Base-by-base conservation (phyloP, 2,888 invertebrate genomes). In the Lepidocyrtoides sp. region DNA sequence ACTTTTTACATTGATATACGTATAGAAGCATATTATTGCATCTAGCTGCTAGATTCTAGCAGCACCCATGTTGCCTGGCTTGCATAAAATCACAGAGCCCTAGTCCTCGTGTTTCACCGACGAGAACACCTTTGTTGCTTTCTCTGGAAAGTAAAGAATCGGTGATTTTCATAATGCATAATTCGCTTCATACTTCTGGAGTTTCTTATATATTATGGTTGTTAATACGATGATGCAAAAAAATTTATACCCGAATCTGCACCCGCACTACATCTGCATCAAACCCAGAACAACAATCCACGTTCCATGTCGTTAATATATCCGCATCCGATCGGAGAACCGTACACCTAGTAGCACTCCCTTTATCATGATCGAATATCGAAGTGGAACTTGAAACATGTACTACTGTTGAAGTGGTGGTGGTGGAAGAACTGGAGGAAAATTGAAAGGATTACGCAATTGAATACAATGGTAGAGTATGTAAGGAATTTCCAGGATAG, bases 251-350 rank as follows among this genome's bases (percentile, higher is more conserved):
- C 75, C 26, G 66, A 10, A 60, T 48, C 48, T 75, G 44, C 48
- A 44, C 82, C 81, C n/a, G 48, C n/a, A n/a, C 48, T 48, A 41
- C 82, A 63, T 83, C 66, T 83, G 51, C 83, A 83, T 29, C 48
- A 83, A 51, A 54, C 26, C 23, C n/a, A 79, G 17, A 79, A 20
- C 32, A 66, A 79, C n/a, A 32, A 54, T 29, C 29, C 29, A 29
- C 26, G 54, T 10, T 79, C 20, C 23, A 63, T 23, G 7, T 41
- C 63, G 17, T 82, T 57, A 41, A 82, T 41, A 82, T 48, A 66
- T 66, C 83, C 83, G 66, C 83, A 66, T 63, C 32, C 54, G 54
- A n/a, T 79, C 29, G 54, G 17, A 79, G 54, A 54, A 51, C 51
- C 54, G 51, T 79, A 32, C 77, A 51, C 75, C 36, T 2, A 1